Evolutionary conservation across 1,140 invertebrate genomes (phyloP).

Genomic region (Drosophila chauvacae): DNA sequence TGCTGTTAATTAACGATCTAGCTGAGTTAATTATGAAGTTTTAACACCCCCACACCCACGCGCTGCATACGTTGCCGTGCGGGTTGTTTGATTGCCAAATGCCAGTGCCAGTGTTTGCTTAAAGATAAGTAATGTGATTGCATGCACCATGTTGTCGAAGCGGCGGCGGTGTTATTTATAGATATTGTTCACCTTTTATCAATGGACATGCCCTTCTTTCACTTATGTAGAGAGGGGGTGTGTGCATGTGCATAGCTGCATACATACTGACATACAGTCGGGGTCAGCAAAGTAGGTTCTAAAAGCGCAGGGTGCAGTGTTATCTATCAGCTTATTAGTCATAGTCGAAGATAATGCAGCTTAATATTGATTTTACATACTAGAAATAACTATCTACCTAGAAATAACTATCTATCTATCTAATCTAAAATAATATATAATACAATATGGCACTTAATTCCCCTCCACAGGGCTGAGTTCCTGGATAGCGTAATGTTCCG

Average conservation of each 20-base stretch:
- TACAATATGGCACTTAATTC: conserved; percentile 25
- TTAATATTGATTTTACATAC: neutral
- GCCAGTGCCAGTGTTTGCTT: conserved; percentile 4
- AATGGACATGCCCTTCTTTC: conserved; percentile 63
- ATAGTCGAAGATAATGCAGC: neutral
- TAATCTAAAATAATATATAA: conserved; percentile 25
- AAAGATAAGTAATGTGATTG: conserved; percentile 56
- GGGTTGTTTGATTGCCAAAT: conserved; percentile 33
- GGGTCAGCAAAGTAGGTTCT: conserved; percentile 5
- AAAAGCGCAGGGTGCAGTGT: neutral
- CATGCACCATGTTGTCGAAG: conserved; percentile 50
- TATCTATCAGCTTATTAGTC: neutral
- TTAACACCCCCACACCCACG: conserved; percentile 31
- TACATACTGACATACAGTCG: conserved; percentile 15
- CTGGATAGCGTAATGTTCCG: conserved; percentile 95
- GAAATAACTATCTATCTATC: neutral
- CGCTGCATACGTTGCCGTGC: conserved; percentile 19
- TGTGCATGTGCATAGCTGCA: conserved; percentile 24
- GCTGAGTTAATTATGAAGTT: conserved; percentile 19
- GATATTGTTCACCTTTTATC: conserved; percentile 71
- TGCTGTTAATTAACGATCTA: conserved; percentile 16
- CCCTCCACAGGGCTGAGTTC: conserved; percentile 89
- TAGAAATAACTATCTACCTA: neutral
- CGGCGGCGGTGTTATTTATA: conserved; percentile 59
- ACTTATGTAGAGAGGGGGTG: conserved; percentile 9